Base-by-base conservation (phyloP, 2,797 vertebrate species). In the Acestrorhynchus altus region DNA sequence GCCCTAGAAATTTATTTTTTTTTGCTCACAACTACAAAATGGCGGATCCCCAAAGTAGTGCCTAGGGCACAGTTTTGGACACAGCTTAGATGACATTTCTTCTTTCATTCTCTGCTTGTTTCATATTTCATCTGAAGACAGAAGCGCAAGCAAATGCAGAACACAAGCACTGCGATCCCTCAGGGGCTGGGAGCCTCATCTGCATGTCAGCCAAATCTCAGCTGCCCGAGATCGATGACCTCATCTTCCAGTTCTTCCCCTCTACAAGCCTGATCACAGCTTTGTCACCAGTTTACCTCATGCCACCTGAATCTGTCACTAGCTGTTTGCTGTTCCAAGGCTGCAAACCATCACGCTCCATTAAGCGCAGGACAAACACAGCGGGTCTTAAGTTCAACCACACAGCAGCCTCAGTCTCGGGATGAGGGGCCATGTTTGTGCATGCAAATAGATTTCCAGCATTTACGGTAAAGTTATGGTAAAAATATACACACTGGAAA, bases 191-290 rank as follows among this genome's bases (percentile, higher is more conserved):
- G 64, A n/a, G n/a, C 28, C 51, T 26, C 22, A 39, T 49, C 8
- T n/a, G 16, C 18, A 18, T 54, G 54, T 61, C 57, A 77, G 54
- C 26, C 26, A 75, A 71, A 79, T 47, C 15, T 69, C 49, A 59
- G 49, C n/a, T 44, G 35, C 10, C 1, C 26, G 16, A 65, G 28
- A 60, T 80, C 28, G 78, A 72, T 69, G 40, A 28, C 35, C 7
- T 76, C 24, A 59, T 54, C 42, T 71, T 13, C n/a, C n/a, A 60
- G 10, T 12, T 28, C 39, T 66, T 35, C 31, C 26, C 44, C 35
- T n/a, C 35, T 57, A n/a, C 20, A 18, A 16, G 35, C 16, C 51
- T 35, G 8, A 60, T 28, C 39, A 28, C 42, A 39, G 31, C 35
- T 67, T 70, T 54, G 10, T 64, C 22, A 57, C 67, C 40, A 3